Percentiles rank a stretch among this genome's conserved stretches.
Evolutionary conservation across 2,113 vertebrate species (phyloP).

Genomic region (Uropsilus gracilis): DNA sequence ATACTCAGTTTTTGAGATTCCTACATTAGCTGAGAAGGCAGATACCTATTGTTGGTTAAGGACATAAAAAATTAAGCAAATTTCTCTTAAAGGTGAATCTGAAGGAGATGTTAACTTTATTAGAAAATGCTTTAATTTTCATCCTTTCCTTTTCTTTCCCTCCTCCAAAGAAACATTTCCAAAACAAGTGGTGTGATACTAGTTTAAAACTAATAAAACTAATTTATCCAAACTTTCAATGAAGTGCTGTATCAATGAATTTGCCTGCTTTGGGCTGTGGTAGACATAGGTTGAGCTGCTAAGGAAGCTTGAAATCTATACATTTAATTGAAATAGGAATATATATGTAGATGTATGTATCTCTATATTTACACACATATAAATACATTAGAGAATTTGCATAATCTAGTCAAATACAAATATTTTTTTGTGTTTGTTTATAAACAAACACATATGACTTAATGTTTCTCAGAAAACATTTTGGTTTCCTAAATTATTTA

Average conservation of each 20-base stretch:
- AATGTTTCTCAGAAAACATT: neutral
- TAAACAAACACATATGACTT: neutral
- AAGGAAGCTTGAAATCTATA: neutral
- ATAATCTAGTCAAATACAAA: neutral
- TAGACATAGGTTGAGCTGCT: neutral
- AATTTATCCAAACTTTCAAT: neutral
- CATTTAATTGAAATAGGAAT: neutral
- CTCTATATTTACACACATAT: neutral
- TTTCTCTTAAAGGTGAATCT: neutral
- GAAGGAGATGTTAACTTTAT: neutral
- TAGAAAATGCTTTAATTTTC: neutral
- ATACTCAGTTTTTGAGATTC: neutral
- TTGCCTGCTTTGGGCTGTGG: neutral
- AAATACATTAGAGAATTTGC: neutral
- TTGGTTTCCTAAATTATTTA: neutral
- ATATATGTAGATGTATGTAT: neutral
- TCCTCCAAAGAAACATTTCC: neutral
- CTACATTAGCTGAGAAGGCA: neutral
- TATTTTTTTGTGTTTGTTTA: constrained; percentile 13
- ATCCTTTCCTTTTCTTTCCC: neutral
- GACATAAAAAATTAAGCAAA: neutral
- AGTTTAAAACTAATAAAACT: neutral
- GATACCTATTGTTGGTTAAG: neutral
- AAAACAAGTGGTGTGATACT: neutral
- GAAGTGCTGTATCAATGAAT: neutral